A percentile compares a stretch with the other conserved stretches of the same genome.
Evolutionary conservation across 2,888 invertebrate species (phyloP).

Genomic region (Phasia obesa): DNA sequence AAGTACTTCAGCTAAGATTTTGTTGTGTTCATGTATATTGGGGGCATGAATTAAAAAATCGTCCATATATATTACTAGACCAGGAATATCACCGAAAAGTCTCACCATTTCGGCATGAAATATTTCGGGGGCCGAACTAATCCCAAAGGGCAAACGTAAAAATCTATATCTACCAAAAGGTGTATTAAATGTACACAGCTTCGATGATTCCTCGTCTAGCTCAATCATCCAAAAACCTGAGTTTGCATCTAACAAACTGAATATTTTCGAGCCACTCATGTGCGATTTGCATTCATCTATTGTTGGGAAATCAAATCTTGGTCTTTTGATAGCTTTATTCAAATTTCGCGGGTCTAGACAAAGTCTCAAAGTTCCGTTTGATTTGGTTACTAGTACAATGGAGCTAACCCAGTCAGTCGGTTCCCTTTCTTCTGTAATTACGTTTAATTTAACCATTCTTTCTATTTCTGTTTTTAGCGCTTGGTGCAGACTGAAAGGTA

Average conservation of each 20-base stretch:
- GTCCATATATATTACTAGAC: no score
- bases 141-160: slow-evolving; percentile 14
- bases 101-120: no score
- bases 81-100: no score
- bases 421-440: slow-evolving; percentile 22
- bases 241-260: no score
- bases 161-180: slow-evolving; percentile 29
- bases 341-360: slow-evolving; percentile 68
- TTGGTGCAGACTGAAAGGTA: no score
- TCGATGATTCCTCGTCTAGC: no score
- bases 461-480: slow-evolving; percentile 45
- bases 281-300: no score
- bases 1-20: not conserved
- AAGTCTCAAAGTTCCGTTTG: slow-evolving; percentile 48
- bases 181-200: not conserved
- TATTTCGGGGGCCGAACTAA: not conserved
- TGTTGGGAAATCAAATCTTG: no score
- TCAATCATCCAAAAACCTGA: no score
- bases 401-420: slow-evolving; percentile 44
- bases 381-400: slow-evolving; percentile 60
- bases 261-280: no score
- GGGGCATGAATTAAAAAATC: not conserved
- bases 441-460: slow-evolving; percentile 25
- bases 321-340: slow-evolving; percentile 21
- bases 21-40: not conserved